Percentiles rank a stretch among this genome's conserved stretches.
Evolutionary conservation across 2,797 vertebrate species (phyloP).

Genomic region (Chromobotia macracanthus): DNA sequence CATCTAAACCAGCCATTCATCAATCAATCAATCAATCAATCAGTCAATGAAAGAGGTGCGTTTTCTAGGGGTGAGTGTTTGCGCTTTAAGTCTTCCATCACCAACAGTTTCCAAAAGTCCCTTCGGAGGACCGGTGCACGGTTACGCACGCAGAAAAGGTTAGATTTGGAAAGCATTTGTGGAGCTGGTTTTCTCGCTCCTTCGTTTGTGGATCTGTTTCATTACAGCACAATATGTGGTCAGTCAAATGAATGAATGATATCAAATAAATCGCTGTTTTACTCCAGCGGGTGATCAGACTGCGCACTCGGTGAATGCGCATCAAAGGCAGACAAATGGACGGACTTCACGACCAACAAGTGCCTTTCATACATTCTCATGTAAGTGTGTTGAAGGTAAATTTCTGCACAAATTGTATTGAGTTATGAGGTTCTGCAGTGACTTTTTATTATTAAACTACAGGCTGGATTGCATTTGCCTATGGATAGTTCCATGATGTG

Average conservation of each 20-base stretch:
- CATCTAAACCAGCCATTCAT: conserved; percentile 76
- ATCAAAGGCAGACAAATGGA: conserved; percentile 85
- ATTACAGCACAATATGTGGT: too few relatives aligned
- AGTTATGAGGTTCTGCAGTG: too few relatives aligned
- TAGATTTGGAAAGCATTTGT: not conserved
- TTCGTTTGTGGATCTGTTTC: conserved; percentile 24
- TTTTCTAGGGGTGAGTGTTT: conserved; percentile 82
- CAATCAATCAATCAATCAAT: conserved; percentile 73
- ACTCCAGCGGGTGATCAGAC: conserved; percentile 77
- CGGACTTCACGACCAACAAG: conserved; percentile 94
- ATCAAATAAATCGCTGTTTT: too few relatives aligned
- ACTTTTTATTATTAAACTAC: too few relatives aligned
- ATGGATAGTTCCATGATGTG: too few relatives aligned
- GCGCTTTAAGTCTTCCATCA: conserved; percentile 57
- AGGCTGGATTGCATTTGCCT: too few relatives aligned
- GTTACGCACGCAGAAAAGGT: not conserved
- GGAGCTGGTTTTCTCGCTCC: not conserved
- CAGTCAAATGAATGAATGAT: conserved; percentile 71
- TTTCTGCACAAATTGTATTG: too few relatives aligned
- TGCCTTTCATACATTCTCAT: conserved; percentile 90
- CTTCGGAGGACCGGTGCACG: not conserved
- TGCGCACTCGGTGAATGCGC: conserved; percentile 70
- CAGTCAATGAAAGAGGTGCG: too few relatives aligned
- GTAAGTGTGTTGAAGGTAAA: too few relatives aligned
- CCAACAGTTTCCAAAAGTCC: conserved; percentile 52